A percentile compares a stretch with the other conserved stretches of the same genome.
Evolutionary conservation across 1,140 invertebrate genomes (phyloP).

Genomic region (Temnothorax longispinosus): DNA sequence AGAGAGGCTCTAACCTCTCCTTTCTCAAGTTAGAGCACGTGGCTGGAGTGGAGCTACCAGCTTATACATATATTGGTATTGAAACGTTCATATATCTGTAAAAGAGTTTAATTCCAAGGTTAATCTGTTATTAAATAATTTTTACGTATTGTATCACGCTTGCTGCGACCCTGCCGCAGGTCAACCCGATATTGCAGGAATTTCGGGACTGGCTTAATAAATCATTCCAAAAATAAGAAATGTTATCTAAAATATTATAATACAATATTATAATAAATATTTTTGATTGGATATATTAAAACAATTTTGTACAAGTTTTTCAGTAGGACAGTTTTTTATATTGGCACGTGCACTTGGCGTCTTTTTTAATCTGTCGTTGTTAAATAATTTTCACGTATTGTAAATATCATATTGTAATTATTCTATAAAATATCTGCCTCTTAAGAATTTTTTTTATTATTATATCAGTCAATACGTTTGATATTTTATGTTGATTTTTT

Average conservation of each 20-base stretch:
- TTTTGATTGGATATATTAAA: too few relatives aligned
- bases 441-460: not conserved
- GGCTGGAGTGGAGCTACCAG: not conserved
- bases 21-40: not conserved
- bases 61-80: not conserved
- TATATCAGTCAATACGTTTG: not conserved
- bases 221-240: constrained; percentile 36
- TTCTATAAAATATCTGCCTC: not conserved
- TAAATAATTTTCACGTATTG: not conserved
- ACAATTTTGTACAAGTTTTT: too few relatives aligned
- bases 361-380: too few relatives aligned
- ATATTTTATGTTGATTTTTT: not conserved
- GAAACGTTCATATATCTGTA: not conserved
- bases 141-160: constrained; percentile 24
- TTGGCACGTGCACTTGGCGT: too few relatives aligned
- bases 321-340: too few relatives aligned
- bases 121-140: too few relatives aligned
- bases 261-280: too few relatives aligned
- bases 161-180: constrained; percentile 87
- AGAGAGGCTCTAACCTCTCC: not conserved
- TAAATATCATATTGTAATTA: not conserved
- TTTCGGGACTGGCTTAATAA: constrained; percentile 81
- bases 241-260: too few relatives aligned
- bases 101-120: not conserved
- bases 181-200: constrained; percentile 88